Evolutionary conservation across 2,113 vertebrate species (phyloP).

Genomic region (Callionymus lyra): DNA sequence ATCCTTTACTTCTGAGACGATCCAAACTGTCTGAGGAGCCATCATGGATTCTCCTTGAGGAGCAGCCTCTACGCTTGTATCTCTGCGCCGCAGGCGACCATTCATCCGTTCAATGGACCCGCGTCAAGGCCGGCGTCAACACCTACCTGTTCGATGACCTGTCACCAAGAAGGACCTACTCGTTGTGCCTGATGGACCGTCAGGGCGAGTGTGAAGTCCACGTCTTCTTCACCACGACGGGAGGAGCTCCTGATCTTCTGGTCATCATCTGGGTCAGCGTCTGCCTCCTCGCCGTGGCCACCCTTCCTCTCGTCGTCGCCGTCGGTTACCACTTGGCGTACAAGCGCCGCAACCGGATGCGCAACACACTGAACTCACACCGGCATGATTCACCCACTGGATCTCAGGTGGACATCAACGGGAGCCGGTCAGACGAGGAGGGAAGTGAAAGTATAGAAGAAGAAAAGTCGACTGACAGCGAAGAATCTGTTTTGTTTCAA

Average conservation of each 20-base stretch:
- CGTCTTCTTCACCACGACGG: conserved; percentile 87
- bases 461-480: conserved; percentile 57
- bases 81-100: conserved; percentile 74
- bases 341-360: conserved; percentile 89
- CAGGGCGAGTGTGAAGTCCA: conserved; percentile 86
- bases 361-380: conserved; percentile 86
- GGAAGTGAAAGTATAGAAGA: conserved; percentile 50
- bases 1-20: conserved; percentile 79
- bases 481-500: conserved; percentile 73
- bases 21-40: conserved; percentile 58
- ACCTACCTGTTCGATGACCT: conserved; percentile 82
- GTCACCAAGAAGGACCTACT: conserved; percentile 85
- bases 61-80: conserved; percentile 72
- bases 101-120: conserved; percentile 83
- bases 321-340: conserved; percentile 91
- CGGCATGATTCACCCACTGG: conserved; percentile 73
- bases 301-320: conserved; percentile 86
- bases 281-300: conserved; percentile 87
- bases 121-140: conserved; percentile 80
- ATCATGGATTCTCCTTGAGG: conserved; percentile 27
- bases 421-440: conserved; percentile 61
- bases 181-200: conserved; percentile 80
- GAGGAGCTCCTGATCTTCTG: conserved; percentile 80
- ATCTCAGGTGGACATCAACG: conserved; percentile 76
- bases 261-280: conserved; percentile 90